These are phyloP conservation scores for Melinaea menophilus DNA, from an alignment of 2,888 invertebrate genomes.

Conservation along the genomic window DNA sequence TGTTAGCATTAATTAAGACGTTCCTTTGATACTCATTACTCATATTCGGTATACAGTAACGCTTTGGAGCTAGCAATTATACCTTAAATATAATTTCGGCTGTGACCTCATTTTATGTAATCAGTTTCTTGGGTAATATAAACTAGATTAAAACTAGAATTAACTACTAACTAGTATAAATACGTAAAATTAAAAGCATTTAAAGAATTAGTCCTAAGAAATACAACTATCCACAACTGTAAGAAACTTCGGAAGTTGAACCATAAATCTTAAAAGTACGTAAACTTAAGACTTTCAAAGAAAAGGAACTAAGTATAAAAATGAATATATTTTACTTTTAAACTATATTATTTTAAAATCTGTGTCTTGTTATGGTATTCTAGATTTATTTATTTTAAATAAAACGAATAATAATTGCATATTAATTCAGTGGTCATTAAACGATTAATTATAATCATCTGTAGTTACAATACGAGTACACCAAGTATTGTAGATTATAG, in stretches of 20 bases:
- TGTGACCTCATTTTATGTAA: slow-evolving; percentile 22
- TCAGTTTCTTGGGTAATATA: slow-evolving; percentile 5
- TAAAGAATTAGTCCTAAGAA: neutral
- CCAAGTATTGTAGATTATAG: no score
- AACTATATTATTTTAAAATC: neutral
- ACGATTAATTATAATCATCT: no score
- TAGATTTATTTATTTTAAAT: no score
- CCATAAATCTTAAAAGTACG: neutral
- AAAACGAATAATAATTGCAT: no score
- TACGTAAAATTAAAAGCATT: neutral
- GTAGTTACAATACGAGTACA: no score
- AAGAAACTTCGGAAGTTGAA: neutral
- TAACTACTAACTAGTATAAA: neutral
- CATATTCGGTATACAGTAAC: slow-evolving; percentile 24
- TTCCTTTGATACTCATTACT: slow-evolving; percentile 40
- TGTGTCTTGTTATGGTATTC: neutral
- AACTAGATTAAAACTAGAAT: neutral
- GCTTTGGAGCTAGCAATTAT: slow-evolving; percentile 27
- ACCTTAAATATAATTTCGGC: slow-evolving; percentile 23
- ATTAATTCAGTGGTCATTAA: no score
- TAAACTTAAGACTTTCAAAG: neutral
- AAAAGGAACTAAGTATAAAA: neutral
- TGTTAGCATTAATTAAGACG: slow-evolving; percentile 43
- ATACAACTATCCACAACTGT: neutral
- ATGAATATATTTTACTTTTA: neutral